Evolutionary conservation across 2,888 invertebrate species (phyloP).

Genomic region (Philaethria dido): DNA sequence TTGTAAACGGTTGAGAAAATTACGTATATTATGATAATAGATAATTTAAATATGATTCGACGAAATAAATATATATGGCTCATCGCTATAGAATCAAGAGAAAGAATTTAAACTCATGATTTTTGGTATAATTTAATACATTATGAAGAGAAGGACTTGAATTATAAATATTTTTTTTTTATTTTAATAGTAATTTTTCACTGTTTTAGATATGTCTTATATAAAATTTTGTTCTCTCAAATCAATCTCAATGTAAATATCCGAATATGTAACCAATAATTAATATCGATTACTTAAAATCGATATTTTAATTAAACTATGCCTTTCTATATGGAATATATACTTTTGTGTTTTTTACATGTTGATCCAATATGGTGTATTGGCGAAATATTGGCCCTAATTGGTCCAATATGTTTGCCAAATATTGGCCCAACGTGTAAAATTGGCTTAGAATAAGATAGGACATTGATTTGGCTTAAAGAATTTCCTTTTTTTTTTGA

Average conservation of each 20-base stretch:
- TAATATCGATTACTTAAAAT: neutral
- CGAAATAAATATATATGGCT: too few species aligned
- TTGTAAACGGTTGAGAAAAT: too few species aligned
- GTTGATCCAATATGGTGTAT: slow-evolving; percentile 18
- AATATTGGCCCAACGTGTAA: slow-evolving; percentile 8
- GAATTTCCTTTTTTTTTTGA: slow-evolving; percentile 25
- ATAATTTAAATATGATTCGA: too few species aligned
- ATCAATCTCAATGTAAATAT: slow-evolving; percentile 1
- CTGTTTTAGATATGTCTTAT: too few species aligned
- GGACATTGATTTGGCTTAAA: slow-evolving; percentile 30
- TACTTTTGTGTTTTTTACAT: slow-evolving; percentile 13
- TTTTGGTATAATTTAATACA: too few species aligned
- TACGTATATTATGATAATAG: too few species aligned
- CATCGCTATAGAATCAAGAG: too few species aligned
- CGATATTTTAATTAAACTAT: neutral
- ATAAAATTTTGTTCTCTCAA: too few species aligned
- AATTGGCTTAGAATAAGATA: slow-evolving; percentile 31
- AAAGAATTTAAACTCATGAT: too few species aligned
- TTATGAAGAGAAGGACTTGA: too few species aligned
- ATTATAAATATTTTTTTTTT: too few species aligned
- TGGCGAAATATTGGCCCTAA: neutral
- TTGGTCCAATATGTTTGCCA: neutral
- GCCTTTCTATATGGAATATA: slow-evolving; percentile 25
- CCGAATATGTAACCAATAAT: neutral
- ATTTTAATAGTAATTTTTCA: too few species aligned